A percentile compares a stretch with the other conserved stretches of the same genome.
Conservation (phyloP, 1,140 invertebrate species). For the Sycobia sp. region DNA sequence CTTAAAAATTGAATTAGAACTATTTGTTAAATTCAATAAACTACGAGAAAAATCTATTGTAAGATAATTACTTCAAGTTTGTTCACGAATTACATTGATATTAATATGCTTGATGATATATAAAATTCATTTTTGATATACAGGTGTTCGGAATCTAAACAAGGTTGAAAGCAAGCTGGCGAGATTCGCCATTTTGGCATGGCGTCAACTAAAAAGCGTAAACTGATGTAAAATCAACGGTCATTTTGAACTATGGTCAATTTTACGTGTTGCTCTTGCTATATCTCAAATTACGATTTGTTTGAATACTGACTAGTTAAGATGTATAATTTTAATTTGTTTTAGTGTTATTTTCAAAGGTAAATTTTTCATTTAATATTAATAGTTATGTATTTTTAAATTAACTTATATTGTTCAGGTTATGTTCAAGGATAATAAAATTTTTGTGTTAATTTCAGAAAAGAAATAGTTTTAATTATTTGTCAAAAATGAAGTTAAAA, state of each 20-base stretch:
- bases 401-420: neutral
- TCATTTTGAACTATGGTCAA: conserved; percentile 30
- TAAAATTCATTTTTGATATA: neutral
- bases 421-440: conserved; percentile 1
- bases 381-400: neutral
- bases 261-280: conserved; percentile 31
- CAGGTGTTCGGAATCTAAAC: neutral
- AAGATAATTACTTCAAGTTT: too few species aligned
- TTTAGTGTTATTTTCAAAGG: conserved; percentile 3
- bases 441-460: neutral
- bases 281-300: conserved; percentile 24
- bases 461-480: neutral
- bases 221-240: conserved; percentile 35
- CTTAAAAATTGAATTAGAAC: conserved; percentile 24
- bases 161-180: conserved; percentile 11
- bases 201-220: conserved; percentile 30
- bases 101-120: too few species aligned
- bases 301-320: conserved; percentile 25
- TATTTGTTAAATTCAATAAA: too few species aligned
- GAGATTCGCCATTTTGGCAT: conserved; percentile 33
- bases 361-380: conserved; percentile 3
- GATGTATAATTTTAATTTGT: conserved; percentile 8
- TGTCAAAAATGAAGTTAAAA: conserved; percentile 30
- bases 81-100: too few species aligned
- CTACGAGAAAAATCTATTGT: too few species aligned